These are phyloP conservation scores for Oncorhynchus kisutch DNA, from an alignment of 2,113 vertebrate species.

Conservation along the genomic window DNA sequence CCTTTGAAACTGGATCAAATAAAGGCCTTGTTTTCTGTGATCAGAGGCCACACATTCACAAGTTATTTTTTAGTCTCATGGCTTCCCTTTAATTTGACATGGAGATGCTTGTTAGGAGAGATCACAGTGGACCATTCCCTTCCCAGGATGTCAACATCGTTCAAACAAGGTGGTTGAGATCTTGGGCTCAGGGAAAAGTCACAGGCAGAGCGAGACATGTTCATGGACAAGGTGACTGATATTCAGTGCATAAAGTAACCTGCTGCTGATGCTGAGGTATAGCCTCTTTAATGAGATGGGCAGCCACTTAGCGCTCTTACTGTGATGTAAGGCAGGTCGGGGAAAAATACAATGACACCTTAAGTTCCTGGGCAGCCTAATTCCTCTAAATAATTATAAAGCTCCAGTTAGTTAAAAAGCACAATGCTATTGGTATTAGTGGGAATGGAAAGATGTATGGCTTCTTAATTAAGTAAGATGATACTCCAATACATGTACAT, in stretches of 20 bases:
- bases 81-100: conserved; percentile 69
- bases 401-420: conserved; percentile 79
- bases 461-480: conserved; percentile 76
- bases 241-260: conserved; percentile 42
- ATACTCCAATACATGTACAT: conserved; percentile 45
- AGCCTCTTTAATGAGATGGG: conserved; percentile 48
- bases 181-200: conserved; percentile 30
- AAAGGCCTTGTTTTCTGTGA: conserved; percentile 70
- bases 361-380: conserved; percentile 55
- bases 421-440: conserved; percentile 48
- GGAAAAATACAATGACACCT: conserved; percentile 68
- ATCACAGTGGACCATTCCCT: conserved; percentile 72
- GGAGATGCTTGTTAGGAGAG: conserved; percentile 74
- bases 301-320: conserved; percentile 49
- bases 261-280: conserved; percentile 36
- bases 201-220: conserved; percentile 28
- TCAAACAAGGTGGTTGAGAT: conserved; percentile 54
- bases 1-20: conserved; percentile 75
- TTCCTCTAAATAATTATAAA: conserved; percentile 77
- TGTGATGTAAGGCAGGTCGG: conserved; percentile 45
- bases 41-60: conserved; percentile 59
- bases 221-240: conserved; percentile 47
- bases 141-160: conserved; percentile 64
- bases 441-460: conserved; percentile 58
- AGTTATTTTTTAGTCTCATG: conserved; percentile 15